Percentiles rank a stretch among this genome's conserved stretches.
These are phyloP conservation scores for Gallinago paraguaiae DNA, from an alignment of 2,113 vertebrate genomes.

Conservation along the genomic window DNA sequence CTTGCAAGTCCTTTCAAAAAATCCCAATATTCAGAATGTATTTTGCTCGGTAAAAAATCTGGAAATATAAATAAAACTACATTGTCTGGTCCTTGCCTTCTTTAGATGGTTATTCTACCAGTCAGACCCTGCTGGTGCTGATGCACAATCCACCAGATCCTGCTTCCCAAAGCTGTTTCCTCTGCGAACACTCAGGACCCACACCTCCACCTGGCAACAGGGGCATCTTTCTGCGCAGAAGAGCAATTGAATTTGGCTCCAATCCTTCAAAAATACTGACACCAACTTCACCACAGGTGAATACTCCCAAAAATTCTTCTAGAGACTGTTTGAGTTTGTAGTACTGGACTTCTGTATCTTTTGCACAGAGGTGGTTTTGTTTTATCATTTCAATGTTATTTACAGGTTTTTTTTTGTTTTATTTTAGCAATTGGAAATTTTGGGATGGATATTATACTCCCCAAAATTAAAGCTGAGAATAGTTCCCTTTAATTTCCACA, in stretches of 20 bases:
- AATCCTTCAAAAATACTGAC: not conserved
- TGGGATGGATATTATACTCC: no score
- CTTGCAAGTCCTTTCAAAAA: not conserved
- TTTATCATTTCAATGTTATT: not conserved
- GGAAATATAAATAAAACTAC: not conserved
- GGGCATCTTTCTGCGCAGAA: not conserved
- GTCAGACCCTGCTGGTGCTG: not conserved
- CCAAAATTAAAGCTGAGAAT: not conserved
- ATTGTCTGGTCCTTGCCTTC: not conserved
- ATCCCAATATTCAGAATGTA: not conserved
- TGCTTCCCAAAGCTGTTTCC: not conserved
- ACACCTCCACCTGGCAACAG: not conserved
- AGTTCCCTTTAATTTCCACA: not conserved
- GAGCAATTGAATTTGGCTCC: not conserved
- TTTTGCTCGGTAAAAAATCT: not conserved
- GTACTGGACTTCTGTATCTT: not conserved
- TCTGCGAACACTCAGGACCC: rapidly evolving
- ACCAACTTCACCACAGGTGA: not conserved
- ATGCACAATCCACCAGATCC: not conserved
- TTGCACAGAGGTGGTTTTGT: not conserved
- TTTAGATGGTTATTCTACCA: not conserved
- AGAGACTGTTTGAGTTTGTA: not conserved
- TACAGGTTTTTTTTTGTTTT: not conserved
- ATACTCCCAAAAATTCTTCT: not conserved
- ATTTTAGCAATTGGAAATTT: not conserved